A percentile compares a stretch with the other conserved stretches of the same genome.
Evolutionary conservation across 2,797 vertebrate species (phyloP).

Genomic region (Odontamblyopus rebecca): DNA sequence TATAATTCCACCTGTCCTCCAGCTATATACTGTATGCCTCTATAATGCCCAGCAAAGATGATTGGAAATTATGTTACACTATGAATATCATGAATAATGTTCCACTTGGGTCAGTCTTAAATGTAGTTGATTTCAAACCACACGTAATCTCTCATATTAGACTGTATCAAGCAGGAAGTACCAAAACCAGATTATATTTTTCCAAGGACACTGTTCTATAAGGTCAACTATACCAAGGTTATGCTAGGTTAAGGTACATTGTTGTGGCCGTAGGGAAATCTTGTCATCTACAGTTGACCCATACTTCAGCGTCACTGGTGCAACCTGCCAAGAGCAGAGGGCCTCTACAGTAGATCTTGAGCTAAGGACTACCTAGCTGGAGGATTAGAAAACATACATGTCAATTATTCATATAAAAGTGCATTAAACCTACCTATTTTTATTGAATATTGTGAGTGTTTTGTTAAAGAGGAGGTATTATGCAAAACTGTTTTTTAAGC

Average conservation of each 20-base stretch:
- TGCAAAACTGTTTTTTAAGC: no score
- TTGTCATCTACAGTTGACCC: background rate
- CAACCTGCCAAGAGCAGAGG: background rate
- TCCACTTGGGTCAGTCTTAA: background rate
- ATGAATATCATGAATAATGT: constrained; percentile 7
- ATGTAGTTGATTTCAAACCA: background rate
- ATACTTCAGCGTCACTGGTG: background rate
- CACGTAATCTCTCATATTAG: background rate
- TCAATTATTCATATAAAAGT: no score
- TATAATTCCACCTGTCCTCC: background rate
- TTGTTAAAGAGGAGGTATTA: no score
- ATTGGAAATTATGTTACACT: background rate
- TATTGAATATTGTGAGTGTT: no score
- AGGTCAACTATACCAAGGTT: background rate
- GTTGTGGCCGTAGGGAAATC: background rate
- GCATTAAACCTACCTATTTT: no score
- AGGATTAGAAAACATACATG: no score
- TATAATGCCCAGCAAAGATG: background rate
- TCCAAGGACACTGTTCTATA: background rate
- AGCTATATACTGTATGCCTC: background rate
- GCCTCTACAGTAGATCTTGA: background rate
- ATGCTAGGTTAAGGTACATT: background rate
- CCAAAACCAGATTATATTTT: background rate
- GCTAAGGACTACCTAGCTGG: background rate
- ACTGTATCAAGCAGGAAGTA: background rate